Evolutionary conservation across 2,888 invertebrate genomes (phyloP).

Genomic region (Oligia latruncula): DNA sequence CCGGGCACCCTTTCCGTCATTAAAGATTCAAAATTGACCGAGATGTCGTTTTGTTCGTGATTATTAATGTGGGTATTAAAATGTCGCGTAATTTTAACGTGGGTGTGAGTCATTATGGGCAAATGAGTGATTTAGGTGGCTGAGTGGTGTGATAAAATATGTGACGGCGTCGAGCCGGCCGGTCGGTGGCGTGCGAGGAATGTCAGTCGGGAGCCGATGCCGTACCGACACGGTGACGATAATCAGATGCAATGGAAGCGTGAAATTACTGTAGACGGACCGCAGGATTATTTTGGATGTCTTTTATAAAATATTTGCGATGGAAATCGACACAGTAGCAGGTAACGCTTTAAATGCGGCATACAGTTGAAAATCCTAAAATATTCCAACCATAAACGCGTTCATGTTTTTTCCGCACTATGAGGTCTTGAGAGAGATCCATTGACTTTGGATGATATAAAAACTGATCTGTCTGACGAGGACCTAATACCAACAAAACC

Average conservation of each 20-base stretch:
- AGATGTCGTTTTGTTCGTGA: slow-evolving; percentile 38
- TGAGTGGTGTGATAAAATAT: slow-evolving; percentile 66
- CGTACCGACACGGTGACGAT: slow-evolving; percentile 50
- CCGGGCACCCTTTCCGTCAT: slow-evolving; percentile 36
- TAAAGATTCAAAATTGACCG: slow-evolving; percentile 41
- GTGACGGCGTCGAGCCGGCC: slow-evolving; percentile 56
- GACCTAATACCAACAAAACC: neutral
- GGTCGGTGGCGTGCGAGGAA: slow-evolving; percentile 60
- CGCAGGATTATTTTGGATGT: slow-evolving; percentile 37
- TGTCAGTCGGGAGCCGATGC: slow-evolving; percentile 64
- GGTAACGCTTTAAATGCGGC: neutral
- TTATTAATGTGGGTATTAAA: slow-evolving; percentile 46
- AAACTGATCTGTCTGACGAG: neutral
- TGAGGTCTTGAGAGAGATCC: accelerated
- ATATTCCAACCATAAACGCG: neutral
- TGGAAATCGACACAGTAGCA: slow-evolving; percentile 15
- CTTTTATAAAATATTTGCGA: slow-evolving; percentile 23
- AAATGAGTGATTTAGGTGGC: slow-evolving; percentile 67
- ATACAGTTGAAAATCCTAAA: neutral
- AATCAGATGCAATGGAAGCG: slow-evolving; percentile 66
- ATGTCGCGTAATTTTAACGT: slow-evolving; percentile 55
- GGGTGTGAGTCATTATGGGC: slow-evolving; percentile 61
- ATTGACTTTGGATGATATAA: neutral
- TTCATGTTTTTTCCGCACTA: neutral
- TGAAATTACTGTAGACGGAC: slow-evolving; percentile 59